Conservation (phyloP, 2,797 vertebrate genomes). For the Gallinago stenura region DNA sequence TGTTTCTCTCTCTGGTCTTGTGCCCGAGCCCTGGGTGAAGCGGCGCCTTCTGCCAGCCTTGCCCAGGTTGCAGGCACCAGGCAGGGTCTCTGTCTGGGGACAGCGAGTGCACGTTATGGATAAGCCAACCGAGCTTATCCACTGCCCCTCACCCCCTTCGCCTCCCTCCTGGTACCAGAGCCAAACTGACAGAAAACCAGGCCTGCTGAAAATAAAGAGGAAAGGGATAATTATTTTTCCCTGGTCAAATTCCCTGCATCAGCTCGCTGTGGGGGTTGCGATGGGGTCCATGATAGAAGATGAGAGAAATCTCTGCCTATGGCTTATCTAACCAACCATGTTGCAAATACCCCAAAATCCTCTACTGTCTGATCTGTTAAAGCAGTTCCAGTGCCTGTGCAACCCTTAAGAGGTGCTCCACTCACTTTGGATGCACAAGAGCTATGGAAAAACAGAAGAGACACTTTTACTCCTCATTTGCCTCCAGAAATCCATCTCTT, state of each 20-base stretch:
- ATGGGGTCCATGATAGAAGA: background rate
- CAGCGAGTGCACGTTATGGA: accelerated
- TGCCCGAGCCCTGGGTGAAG: accelerated
- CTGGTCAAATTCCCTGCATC: accelerated
- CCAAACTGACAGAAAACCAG: background rate
- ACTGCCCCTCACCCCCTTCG: background rate
- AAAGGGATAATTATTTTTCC: background rate
- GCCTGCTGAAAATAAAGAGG: background rate
- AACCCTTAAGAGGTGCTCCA: accelerated
- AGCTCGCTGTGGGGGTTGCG: accelerated
- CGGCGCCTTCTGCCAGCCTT: accelerated
- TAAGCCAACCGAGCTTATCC: background rate
- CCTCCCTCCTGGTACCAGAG: accelerated
- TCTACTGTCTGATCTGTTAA: background rate
- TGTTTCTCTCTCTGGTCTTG: background rate
- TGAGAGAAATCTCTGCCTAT: background rate
- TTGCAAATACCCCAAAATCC: background rate
- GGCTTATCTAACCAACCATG: background rate
- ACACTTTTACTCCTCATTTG: accelerated
- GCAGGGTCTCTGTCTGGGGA: background rate
- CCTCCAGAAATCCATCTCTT: background rate
- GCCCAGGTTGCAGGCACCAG: accelerated
- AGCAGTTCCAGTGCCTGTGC: background rate
- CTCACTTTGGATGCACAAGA: background rate
- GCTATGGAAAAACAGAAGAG: background rate